phyloP scores from a whole-genome alignment of 1,140 invertebrate genomes.

The Stegodyphus dumicola region DNA sequence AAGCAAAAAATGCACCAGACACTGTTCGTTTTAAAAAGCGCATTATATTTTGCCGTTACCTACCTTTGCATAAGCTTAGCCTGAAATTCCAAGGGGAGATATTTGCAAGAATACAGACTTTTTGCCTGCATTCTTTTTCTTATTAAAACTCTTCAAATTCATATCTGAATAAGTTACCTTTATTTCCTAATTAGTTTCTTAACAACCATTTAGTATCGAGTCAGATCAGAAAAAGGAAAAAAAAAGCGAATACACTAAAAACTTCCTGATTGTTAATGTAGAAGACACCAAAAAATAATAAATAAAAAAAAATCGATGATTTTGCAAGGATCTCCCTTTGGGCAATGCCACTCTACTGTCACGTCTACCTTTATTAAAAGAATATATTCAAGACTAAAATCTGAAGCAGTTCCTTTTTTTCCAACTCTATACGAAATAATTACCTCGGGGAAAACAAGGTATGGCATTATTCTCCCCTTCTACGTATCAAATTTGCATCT shows the following conservation, averaged over 20 bases:
- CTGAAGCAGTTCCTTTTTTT: conserved; percentile 20
- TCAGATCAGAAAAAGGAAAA: not conserved
- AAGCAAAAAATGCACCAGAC: no score
- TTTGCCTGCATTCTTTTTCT: no score
- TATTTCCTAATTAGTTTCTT: conserved; percentile 20
- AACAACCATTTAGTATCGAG: conserved; percentile 33
- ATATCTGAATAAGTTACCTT: not conserved
- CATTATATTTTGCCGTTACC: no score
- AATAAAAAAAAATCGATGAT: not conserved
- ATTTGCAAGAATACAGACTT: no score
- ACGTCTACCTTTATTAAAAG: conserved; percentile 18
- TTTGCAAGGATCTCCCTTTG: not conserved
- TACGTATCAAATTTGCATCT: not conserved
- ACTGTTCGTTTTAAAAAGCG: no score
- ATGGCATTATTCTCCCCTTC: not conserved
- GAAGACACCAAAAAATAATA: not conserved
- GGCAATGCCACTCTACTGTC: not conserved
- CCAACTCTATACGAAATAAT: conserved; percentile 32
- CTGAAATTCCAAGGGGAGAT: no score
- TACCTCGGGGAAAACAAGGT: conserved; percentile 16
- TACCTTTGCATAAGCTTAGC: no score
- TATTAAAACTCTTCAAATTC: not conserved
- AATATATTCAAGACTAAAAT: not conserved
- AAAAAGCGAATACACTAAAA: not conserved
- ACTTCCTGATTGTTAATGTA: not conserved